These are phyloP conservation scores for Acipenser oxyrinchus DNA, from an alignment of 2,797 vertebrate species.

Conservation along the genomic window DNA sequence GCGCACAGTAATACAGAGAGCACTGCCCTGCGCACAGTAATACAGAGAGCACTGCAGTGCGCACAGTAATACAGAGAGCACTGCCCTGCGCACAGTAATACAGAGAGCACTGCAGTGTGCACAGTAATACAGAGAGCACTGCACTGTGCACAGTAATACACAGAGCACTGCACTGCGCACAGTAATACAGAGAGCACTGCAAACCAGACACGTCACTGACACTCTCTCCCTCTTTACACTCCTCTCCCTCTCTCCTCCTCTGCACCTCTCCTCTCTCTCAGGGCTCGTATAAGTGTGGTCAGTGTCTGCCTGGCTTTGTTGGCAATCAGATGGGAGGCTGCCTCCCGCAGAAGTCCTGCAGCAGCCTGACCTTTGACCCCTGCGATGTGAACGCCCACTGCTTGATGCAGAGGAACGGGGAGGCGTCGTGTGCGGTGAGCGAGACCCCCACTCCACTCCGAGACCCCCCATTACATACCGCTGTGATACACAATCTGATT, in stretches of 20 bases:
- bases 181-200: background rate
- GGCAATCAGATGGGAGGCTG: conserved; percentile 77
- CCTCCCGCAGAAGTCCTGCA: conserved; percentile 58
- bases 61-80: background rate
- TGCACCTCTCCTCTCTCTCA: conserved; percentile 25
- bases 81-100: background rate
- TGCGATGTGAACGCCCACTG: conserved; percentile 78
- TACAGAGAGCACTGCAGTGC: no score
- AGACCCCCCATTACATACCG: no score
- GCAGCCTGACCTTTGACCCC: conserved; percentile 64
- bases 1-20: background rate
- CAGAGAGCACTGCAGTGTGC: background rate
- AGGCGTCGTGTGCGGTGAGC: conserved; percentile 69
- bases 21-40: no score
- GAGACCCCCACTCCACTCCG: no score
- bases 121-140: background rate
- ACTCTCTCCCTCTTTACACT: rapidly evolving
- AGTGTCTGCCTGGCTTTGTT: conserved; percentile 70
- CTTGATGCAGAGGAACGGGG: conserved; percentile 69
- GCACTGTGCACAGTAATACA: no score
- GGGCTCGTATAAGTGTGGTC: conserved; percentile 78
- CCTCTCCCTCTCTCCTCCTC: conserved; percentile 5
- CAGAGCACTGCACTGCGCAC: no score
- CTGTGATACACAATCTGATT: no score
- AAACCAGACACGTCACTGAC: background rate